phyloP scores from a whole-genome alignment of 2,888 invertebrate species.

The Eugnorisma glareosa region DNA sequence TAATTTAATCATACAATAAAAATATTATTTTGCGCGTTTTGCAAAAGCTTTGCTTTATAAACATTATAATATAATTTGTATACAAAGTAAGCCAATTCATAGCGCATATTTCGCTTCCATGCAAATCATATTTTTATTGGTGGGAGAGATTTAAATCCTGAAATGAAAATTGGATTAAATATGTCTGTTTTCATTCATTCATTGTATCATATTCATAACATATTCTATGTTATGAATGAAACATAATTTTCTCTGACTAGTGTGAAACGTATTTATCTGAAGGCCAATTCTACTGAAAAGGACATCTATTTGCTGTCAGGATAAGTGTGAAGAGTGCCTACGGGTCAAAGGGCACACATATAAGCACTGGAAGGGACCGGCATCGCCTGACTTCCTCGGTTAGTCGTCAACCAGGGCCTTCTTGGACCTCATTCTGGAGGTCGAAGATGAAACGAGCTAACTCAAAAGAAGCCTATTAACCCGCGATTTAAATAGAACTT shows the following conservation, averaged over 20 bases:
- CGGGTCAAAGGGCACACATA: not conserved
- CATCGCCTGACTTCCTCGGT: not conserved
- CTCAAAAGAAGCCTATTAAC: too few species aligned
- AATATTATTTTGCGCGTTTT: slow-evolving; percentile 59
- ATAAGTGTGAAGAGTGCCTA: not conserved
- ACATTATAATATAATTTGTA: slow-evolving; percentile 46
- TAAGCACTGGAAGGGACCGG: not conserved
- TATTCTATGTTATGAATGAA: too few species aligned
- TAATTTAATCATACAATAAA: slow-evolving; percentile 52
- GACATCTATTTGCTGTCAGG: not conserved
- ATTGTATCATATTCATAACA: not conserved
- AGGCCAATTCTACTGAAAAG: not conserved
- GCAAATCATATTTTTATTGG: slow-evolving; percentile 66
- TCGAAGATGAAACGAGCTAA: too few species aligned
- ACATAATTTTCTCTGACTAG: not conserved
- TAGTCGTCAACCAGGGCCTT: not conserved
- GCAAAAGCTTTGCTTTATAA: slow-evolving; percentile 61
- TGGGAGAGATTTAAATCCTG: slow-evolving; percentile 42
- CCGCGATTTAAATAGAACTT: too few species aligned
- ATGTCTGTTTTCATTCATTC: not conserved
- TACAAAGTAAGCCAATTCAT: slow-evolving; percentile 72
- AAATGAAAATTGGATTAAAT: slow-evolving; percentile 29
- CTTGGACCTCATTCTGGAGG: too few species aligned
- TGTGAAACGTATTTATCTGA: not conserved
- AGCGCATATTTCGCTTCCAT: slow-evolving; percentile 73